Base-by-base conservation (phyloP, 1,140 invertebrate species). In the Trichogramma pretiosum region DNA sequence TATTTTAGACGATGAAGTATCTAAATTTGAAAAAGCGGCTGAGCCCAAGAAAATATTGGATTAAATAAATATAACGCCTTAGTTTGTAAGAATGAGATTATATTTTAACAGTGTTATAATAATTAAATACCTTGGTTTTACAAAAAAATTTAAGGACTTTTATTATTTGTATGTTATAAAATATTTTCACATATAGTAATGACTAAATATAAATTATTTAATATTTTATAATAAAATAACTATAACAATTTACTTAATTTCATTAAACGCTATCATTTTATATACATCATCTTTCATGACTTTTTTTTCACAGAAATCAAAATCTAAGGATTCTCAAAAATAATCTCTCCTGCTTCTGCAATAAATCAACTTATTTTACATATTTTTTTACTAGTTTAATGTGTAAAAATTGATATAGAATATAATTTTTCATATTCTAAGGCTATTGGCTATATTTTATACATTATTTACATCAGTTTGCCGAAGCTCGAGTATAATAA, bases 121-220 rank as follows among this genome's bases (percentile, higher is more conserved):
- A 40, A 51, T 46, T 41, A 51, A 51, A 51, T 46, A 39, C n/a
- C n/a, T n/a, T n/a, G n/a, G n/a, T n/a, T n/a, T n/a, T n/a, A n/a
- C n/a, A n/a, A n/a, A n/a, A n/a, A n/a, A n/a, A n/a, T n/a, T n/a
- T n/a, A n/a, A n/a, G n/a, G n/a, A n/a, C n/a, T n/a, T n/a, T n/a
- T n/a, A n/a, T n/a, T n/a, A n/a, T 28, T 28, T 59, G 64, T 65
- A 65, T 46, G 21, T 48, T 61, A 61, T 67, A 67, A 66, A 68
- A 68, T 66, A 65, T 55, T 63, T 62, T 60, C 52, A 54, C 52
- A 61, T 62, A 60, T 50, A 59, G 60, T 58, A 59, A 51, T 59
- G 56, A 62, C 59, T 69, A 67, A 58, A 59, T 61, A 64, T 51
- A 62, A 58, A 50, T 59, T 63, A 60, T 62, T 46, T 52, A 50